Evolutionary conservation across 2,113 vertebrate species (phyloP), one percentile per base, ranked within the genome.

Genomic region (Mesoclemmys tuberculata): DNA sequence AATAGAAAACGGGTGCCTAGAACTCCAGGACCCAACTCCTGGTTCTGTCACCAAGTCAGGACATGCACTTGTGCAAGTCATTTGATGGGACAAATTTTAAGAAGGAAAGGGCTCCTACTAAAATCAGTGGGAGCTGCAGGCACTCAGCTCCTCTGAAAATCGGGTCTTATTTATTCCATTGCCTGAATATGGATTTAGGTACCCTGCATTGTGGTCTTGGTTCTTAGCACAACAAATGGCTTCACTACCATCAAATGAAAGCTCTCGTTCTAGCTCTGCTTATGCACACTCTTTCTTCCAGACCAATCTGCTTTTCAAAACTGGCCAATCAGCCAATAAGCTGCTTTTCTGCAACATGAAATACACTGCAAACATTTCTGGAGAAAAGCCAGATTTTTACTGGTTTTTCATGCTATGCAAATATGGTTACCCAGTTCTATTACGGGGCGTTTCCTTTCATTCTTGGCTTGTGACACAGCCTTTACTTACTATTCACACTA

Each of bases 321-420:
- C 64, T 38, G 35, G 21, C 8, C 64, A n/a, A 38, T 68, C 64
- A 38, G 35, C 18, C 14, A 68, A 68, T 68, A 68, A 68, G 35
- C 64, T 93, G 84, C 79, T 93, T 92, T 86, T 94, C 80, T 92
- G 84, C 41, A 89, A 80, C 52, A 35, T 74, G 74, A 95, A 96
- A 90, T 56, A 61, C 84, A 94, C 82, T 89, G 82, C 64, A 93
- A 86, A 41, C 10, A 90, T 93, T 94, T 88, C 90, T 92, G 38
- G 49, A 82, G 78, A 54, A 94, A 92, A 88, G 54, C 35, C 85
- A 44, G 87, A 64, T 83, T 87, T 94, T 31, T 87, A 92, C 85
- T 44, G 46, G 0, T 87, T 95, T 96, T 93, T 80, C 38, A 56
- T 7, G 93, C 88, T 3, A 1, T 16, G 46, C 77, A 48, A n/a